Base-by-base conservation (phyloP, 2,113 vertebrate genomes). In the Phyllostomus discolor region DNA sequence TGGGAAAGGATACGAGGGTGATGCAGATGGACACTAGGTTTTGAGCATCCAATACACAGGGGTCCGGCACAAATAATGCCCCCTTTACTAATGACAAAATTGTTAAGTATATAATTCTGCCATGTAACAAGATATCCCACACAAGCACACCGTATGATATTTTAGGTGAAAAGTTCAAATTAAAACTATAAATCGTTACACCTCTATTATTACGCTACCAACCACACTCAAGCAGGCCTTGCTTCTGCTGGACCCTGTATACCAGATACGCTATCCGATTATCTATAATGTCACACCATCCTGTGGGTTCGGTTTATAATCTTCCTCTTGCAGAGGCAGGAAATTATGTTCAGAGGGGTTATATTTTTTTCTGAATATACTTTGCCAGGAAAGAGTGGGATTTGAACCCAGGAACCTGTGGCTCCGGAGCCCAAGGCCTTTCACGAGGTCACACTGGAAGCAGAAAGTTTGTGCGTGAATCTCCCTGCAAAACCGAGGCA, bases 1-100 rank as follows among this genome's bases (percentile, higher is more conserved):
- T 1, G 38, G 54, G 35, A 20, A 7, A 66, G 43, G 14, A 5
- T 5, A 16, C 2, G 15, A 31, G 3, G 4, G 2, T 4, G 0
- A 48, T 16, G 10, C 1, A 9, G 16, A 48, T 0, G 48, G 43
- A 43, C 8, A 0, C 5, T 17, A 11, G n/a, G 38, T 62, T 62
- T 20, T 46, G 76, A 41, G 50, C 16, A 33, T 33, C 31, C 26
- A 0, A 3, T 33, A 11, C 2, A 31, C 10, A 1, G 41, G 41
- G 26, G 4, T 62, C 26, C 1, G 26, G 59, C 26, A 26, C 59
- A 28, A 62, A 28, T 62, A 26, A 62, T 9, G 10, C 24, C 24
- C 59, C 59, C 24, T 8, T 62, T 62, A 28, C 28, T 1, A 62
- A 62, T 62, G 26, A 28, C 59, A 62, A 62, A 62, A 28, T 62